Evolutionary conservation across 2,888 invertebrate species (phyloP), one percentile per base, ranked within the genome.

Genomic region (Lycia hirtaria): DNA sequence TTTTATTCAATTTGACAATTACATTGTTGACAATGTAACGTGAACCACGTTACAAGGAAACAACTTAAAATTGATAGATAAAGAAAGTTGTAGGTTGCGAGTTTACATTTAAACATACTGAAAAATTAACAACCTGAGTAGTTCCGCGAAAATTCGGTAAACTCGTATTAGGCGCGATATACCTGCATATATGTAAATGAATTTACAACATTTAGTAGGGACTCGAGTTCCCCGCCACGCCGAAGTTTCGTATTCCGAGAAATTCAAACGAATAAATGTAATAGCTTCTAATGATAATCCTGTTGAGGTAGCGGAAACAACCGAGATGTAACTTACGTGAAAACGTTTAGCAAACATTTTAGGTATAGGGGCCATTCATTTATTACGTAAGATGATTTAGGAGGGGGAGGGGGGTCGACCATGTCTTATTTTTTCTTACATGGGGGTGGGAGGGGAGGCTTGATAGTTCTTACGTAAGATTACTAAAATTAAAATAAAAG

Each of bases 201-300:
- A 19, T 33, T 54, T 38, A 30, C 20, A 20, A 38, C 33, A 48
- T 48, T 55, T 28, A 55, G 32, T 30, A n/a, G n/a, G 20, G 35
- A 30, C 56, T 48, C 55, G 12, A 55, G 33, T 53, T 45, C 20
- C 43, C 19, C 37, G 30, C 32, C 32, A 14, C 26, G 10, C 20
- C 28, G 15, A 47, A 55, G 55, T 55, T 48, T 55, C 19, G 1
- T 41, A 20, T 35, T 35, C 28, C 19, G 20, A 22, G 48, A 44
- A 56, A 12, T 37, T 35, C 43, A 37, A 56, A 43, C 35, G 19
- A 48, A 41, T 40, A 26, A 55, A 48, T 55, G 41, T 17, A 55
- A 55, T 48, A 48, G 48, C 20, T 35, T 43, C 49, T 35, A 45
- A 48, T 43, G 41, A 33, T 24, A 38, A 40, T 26, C 37, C 20